phyloP scores from a whole-genome alignment of 2,797 vertebrate genomes.

The Labeo calbasu region DNA sequence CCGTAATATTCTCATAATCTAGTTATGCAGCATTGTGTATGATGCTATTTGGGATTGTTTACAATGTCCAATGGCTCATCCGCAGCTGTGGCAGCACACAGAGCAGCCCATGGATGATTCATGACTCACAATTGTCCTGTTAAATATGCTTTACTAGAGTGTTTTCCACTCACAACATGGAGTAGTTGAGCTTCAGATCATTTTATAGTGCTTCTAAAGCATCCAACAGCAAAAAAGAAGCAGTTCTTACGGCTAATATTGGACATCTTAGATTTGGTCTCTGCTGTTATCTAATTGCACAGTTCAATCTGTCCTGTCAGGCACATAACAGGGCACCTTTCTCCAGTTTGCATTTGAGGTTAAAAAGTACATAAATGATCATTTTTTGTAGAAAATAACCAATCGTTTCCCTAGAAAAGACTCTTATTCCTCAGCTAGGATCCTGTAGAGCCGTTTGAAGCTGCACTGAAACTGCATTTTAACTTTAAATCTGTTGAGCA shows the following conservation, averaged over 20 bases:
- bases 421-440: no score
- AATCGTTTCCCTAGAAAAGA: no score
- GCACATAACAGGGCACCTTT: neutral
- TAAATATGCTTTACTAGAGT: neutral
- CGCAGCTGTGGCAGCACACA: constrained; percentile 8
- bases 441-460: no score
- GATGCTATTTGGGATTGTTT: constrained; percentile 16
- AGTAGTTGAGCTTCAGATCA: neutral
- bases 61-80: neutral
- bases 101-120: neutral
- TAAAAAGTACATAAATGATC: no score
- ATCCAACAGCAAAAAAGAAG: neutral
- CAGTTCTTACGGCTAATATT: neutral
- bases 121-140: constrained; percentile 10
- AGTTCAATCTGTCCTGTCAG: neutral
- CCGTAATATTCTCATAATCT: constrained; percentile 14
- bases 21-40: constrained; percentile 24
- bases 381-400: no score
- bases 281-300: neutral
- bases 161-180: neutral
- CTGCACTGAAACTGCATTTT: no score
- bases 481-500: no score
- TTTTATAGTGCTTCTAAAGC: constrained; percentile 6
- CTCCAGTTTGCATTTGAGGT: no score
- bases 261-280: neutral